These are phyloP conservation scores for Neodon shergylaensis DNA, from an alignment of 2,113 vertebrate species.

Conservation along the genomic window DNA sequence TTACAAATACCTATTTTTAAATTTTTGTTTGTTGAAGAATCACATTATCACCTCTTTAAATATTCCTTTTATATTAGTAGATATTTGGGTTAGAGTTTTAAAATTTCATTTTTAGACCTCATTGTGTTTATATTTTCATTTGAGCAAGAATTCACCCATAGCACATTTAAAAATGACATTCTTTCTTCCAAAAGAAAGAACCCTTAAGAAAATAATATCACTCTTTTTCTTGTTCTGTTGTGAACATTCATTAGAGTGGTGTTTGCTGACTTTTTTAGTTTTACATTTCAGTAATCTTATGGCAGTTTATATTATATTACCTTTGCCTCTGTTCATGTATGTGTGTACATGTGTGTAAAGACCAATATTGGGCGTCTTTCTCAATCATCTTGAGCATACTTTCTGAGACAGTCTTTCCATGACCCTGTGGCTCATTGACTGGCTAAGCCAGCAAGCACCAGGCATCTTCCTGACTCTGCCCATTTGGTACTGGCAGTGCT, in stretches of 20 bases:
- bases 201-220: neutral
- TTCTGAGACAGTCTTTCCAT: neutral
- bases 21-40: conserved; percentile 7
- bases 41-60: neutral
- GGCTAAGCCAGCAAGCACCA: neutral
- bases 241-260: neutral
- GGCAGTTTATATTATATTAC: conserved; percentile 1
- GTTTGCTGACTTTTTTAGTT: neutral
- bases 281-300: neutral
- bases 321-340: neutral
- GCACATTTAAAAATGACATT: neutral
- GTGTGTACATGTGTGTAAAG: neutral
- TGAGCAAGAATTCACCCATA: neutral
- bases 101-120: conserved; percentile 18
- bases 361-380: neutral
- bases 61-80: neutral
- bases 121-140: neutral
- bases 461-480: neutral
- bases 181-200: neutral
- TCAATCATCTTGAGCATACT: neutral
- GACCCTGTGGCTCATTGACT: neutral
- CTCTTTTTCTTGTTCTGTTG: neutral
- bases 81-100: neutral
- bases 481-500: too few species aligned
- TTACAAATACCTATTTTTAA: neutral